Evolutionary conservation across 2,113 vertebrate genomes (phyloP).

Genomic region (Euleptes europaea): DNA sequence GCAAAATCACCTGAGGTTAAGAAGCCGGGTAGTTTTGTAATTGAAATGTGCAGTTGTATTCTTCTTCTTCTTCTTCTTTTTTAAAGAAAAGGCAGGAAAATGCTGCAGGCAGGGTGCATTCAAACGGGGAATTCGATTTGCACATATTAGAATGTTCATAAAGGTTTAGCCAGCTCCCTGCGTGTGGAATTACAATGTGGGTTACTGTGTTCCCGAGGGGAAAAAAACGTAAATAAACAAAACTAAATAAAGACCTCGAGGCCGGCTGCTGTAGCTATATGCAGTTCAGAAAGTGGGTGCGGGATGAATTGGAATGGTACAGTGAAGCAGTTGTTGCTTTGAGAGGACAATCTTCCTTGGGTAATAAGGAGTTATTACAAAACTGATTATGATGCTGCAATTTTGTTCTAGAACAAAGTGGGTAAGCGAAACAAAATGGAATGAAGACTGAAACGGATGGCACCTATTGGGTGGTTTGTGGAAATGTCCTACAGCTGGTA

Average conservation of each 20-base stretch:
- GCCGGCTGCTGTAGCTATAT: neutral
- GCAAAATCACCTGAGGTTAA: conserved; percentile 43
- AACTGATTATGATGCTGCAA: neutral
- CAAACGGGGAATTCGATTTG: conserved; percentile 2
- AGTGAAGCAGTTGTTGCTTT: neutral
- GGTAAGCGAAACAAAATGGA: neutral
- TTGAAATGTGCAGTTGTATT: conserved; percentile 21
- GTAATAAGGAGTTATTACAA: neutral
- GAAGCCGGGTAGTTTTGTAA: conserved; percentile 31
- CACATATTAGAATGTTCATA: neutral
- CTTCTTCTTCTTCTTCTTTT: neutral
- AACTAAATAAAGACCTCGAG: neutral
- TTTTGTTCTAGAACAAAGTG: neutral
- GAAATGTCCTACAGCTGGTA: neutral
- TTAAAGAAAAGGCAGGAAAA: neutral
- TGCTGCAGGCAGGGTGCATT: neutral
- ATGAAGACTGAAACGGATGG: neutral
- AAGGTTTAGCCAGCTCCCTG: conserved; percentile 9
- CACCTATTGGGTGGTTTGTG: neutral
- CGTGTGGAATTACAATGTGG: neutral
- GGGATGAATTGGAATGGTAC: neutral
- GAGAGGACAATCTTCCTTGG: neutral
- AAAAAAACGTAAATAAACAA: neutral
- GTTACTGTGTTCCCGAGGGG: neutral
- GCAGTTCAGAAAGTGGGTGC: rapidly evolving